A percentile compares a stretch with the other conserved stretches of the same genome.
Conservation (phyloP, 2,888 invertebrate genomes). For the Crematogaster levior region DNA sequence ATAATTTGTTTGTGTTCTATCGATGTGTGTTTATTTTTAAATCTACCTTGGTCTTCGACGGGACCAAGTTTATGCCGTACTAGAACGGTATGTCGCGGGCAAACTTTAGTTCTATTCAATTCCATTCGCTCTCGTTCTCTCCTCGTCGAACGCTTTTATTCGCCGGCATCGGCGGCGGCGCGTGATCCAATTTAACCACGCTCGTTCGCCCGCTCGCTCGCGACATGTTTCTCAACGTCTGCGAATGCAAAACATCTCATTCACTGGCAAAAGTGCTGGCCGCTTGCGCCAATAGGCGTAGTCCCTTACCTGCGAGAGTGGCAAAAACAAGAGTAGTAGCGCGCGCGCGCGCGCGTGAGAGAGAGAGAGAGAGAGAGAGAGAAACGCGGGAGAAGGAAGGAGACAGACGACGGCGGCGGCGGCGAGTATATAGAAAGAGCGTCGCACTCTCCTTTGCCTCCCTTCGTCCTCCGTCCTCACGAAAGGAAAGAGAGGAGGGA, state of each 20-base stretch:
- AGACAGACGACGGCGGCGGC: slow-evolving; percentile 31
- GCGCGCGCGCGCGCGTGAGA: slow-evolving; percentile 50
- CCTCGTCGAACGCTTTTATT: slow-evolving; percentile 38
- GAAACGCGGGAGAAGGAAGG: slow-evolving; percentile 41
- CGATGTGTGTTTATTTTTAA: not conserved
- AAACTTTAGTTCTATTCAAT: slow-evolving; percentile 38
- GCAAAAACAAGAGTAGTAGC: slow-evolving; percentile 61
- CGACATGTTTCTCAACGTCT: slow-evolving; percentile 83
- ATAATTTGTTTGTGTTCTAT: not conserved
- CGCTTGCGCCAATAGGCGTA: slow-evolving; percentile 77
- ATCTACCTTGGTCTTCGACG: not conserved
- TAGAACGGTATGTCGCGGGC: slow-evolving; percentile 20
- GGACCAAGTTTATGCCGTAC: not conserved
- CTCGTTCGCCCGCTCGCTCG: slow-evolving; percentile 61
- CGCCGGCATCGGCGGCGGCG: slow-evolving; percentile 51
- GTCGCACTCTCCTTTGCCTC: slow-evolving; percentile 64
- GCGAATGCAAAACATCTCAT: slow-evolving; percentile 85
- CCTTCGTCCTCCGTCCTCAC: slow-evolving; percentile 34
- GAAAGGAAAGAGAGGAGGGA: slow-evolving; percentile 28
- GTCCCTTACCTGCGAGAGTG: slow-evolving; percentile 69
- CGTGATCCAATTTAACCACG: slow-evolving; percentile 79
- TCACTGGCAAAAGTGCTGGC: slow-evolving; percentile 82
- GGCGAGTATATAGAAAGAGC: slow-evolving; percentile 71
- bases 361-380: slow-evolving; percentile 4
- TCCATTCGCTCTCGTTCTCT: slow-evolving; percentile 37